Evolutionary conservation across 2,797 vertebrate genomes (phyloP), one percentile per base, ranked within the genome.

Genomic region (Zenarchopterus dispar): DNA sequence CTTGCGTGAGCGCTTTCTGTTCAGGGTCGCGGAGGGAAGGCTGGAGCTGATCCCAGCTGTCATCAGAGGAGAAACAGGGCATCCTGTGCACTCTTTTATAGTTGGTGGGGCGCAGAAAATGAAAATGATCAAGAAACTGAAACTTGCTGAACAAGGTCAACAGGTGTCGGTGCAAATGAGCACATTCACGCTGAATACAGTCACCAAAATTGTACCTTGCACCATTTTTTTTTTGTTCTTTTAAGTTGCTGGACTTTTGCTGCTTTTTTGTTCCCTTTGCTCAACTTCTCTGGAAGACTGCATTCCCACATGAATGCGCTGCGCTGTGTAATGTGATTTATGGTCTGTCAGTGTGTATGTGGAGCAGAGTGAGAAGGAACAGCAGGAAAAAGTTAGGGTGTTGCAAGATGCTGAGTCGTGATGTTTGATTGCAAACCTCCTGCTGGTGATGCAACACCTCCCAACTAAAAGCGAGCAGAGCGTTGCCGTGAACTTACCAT

Each of bases 331-430:
- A 24, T 59, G 65, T 82, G 86, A 83, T 77, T 70, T 84, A 87
- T 85, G 78, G 72, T 70, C 66, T 68, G 73, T 82, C 81, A 69
- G 65, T 41, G 73, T 63, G 64, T 73, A 73, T 70, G 60, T 77
- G 61, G 65, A 82, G 47, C 74, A 57, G 58, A 67, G 58, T 71
- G 50, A 79, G 73, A 81, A 68, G 69, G 64, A 84, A 61, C 16
- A 54, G 62, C 58, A 47, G 59, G 39, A 67, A 56, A 73, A 72
- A 63, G 24, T 64, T 57, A 77, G 39, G 77, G 70, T 75, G 63
- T 49, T 69, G 67, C 21, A 59, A 80, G 61, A 60, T 74, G 82
- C 70, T 74, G 75, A 87, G 75, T 82, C 82, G 85, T 60, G 71
- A 65, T 41, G 55, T 56, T 31, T 6, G 18, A 66, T 69, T 56